Base-by-base conservation (phyloP, 2,797 vertebrate species). In the Siniperca obscura region DNA sequence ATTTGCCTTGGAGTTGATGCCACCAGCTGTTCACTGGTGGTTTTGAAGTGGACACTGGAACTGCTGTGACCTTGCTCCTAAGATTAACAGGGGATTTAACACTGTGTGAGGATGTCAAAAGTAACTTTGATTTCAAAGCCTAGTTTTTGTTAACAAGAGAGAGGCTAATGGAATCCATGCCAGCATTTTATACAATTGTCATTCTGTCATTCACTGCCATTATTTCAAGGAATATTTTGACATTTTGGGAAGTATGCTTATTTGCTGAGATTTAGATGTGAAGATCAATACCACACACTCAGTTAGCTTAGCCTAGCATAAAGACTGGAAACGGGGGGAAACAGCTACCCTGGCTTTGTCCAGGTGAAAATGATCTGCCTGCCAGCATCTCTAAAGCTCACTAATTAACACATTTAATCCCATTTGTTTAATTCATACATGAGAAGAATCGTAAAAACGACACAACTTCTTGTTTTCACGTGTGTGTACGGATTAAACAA, bases 1-100 rank as follows among this genome's bases (percentile, higher is more conserved):
- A 72, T 59, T 86, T 87, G 81, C 87, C 85, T 93, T 91, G 70
- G 21, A 73, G 79, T 78, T 62, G 75, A 89, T 78, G 50, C 65
- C 72, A 74, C 80, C 52, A 42, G 61, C 77, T 83, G 76, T 86
- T 86, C 71, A 82, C 74, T 74, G 76, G 44, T 76, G 66, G 65
- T 80, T 68, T 81, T 81, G 53, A 86, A 86, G 81, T 89, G 85
- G 83, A 85, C 68, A 22, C 22, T 59, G 72, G 67, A 68, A 78
- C 70, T 81, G 55, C 52, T 83, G 64, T 83, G 65, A 79, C 70
- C 61, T 76, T 60, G 62, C 64, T 84, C 75, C 56, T 11, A 7
- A 85, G 71, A 74, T 67, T 62, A 70, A 74, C 52, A 40, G 27
- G 16, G 19, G 25, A 21, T 81, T 30, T 30, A 74, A 75, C 60